Conservation (phyloP, 2,113 vertebrate species). For the Callopanchax toddi region DNA sequence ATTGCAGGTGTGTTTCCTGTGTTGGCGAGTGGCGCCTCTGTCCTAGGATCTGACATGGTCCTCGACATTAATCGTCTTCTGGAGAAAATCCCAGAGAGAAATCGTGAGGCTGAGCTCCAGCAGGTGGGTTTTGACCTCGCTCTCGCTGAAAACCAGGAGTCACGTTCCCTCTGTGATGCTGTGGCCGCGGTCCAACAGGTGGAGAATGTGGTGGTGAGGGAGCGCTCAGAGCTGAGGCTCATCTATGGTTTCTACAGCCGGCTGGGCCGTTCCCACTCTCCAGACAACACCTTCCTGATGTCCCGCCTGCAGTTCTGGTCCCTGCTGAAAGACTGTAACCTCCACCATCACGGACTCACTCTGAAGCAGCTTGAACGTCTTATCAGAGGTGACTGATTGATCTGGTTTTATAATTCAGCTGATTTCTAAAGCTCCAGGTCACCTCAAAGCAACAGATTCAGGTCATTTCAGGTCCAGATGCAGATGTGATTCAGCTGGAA, state of each 20-base stretch:
- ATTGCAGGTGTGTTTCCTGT: slow-evolving; percentile 45
- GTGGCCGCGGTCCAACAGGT: slow-evolving; percentile 72
- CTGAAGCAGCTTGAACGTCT: slow-evolving; percentile 83
- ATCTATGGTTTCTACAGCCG: slow-evolving; percentile 89
- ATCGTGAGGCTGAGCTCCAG: slow-evolving; percentile 73
- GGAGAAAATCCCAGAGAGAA: slow-evolving; percentile 69
- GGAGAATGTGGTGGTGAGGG: slow-evolving; percentile 80
- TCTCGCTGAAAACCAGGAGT: too few species aligned
- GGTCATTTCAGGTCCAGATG: too few species aligned
- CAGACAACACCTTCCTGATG: slow-evolving; percentile 82
- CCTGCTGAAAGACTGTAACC: slow-evolving; percentile 88
- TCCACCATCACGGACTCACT: slow-evolving; percentile 80
- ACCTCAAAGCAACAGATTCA: too few species aligned
- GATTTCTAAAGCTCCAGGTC: too few species aligned
- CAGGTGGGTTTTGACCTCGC: slow-evolving; percentile 74
- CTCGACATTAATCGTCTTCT: slow-evolving; percentile 79
- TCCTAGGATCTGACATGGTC: slow-evolving; percentile 74
- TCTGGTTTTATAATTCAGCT: too few species aligned
- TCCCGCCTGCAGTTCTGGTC: slow-evolving; percentile 89
- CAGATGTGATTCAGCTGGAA: too few species aligned
- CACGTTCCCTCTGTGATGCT: neutral
- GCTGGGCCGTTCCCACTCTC: slow-evolving; percentile 76
- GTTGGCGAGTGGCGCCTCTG: slow-evolving; percentile 7
- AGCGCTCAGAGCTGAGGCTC: slow-evolving; percentile 79
- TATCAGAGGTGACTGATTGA: slow-evolving; percentile 79